Evolutionary conservation across 2,888 invertebrate species (phyloP).

Genomic region (Pollenia amentaria): DNA sequence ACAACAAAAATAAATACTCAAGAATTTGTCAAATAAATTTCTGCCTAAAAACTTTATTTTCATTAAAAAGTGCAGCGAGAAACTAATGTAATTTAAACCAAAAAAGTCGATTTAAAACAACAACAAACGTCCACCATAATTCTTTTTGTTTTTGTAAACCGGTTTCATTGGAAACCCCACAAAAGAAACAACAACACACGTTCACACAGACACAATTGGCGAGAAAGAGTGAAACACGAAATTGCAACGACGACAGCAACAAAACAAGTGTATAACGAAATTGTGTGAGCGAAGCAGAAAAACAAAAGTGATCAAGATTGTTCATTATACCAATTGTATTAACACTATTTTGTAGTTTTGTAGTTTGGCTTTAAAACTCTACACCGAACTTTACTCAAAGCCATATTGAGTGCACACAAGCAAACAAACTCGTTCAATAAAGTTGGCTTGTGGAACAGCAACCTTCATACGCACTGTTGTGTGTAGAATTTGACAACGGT

Average conservation of each 20-base stretch:
- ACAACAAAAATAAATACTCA: background rate
- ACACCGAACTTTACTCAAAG: slow-evolving; percentile 30
- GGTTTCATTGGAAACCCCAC: slow-evolving; percentile 75
- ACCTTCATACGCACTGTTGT: slow-evolving; percentile 57
- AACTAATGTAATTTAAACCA: background rate
- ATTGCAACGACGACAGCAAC: slow-evolving; percentile 32
- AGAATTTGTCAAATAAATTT: background rate
- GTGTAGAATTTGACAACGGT: slow-evolving; percentile 47
- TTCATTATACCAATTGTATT: background rate
- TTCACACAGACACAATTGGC: slow-evolving; percentile 62
- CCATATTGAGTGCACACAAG: slow-evolving; percentile 2
- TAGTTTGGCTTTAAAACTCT: slow-evolving; percentile 60
- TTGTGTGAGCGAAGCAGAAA: slow-evolving; percentile 58
- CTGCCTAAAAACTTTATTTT: no score
- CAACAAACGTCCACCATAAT: slow-evolving; percentile 65
- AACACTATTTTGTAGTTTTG: slow-evolving; percentile 61
- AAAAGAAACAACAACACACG: slow-evolving; percentile 11
- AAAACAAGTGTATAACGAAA: slow-evolving; percentile 51
- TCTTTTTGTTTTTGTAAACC: slow-evolving; percentile 74
- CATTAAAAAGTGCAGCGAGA: slow-evolving; percentile 5
- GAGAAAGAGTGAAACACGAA: slow-evolving; percentile 76
- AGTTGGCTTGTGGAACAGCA: slow-evolving; percentile 30
- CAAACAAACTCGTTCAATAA: background rate
- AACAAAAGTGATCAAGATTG: slow-evolving; percentile 69
- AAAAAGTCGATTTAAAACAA: slow-evolving; percentile 41